Conservation (phyloP, 2,888 invertebrate species). For the Taenaris catops region DNA sequence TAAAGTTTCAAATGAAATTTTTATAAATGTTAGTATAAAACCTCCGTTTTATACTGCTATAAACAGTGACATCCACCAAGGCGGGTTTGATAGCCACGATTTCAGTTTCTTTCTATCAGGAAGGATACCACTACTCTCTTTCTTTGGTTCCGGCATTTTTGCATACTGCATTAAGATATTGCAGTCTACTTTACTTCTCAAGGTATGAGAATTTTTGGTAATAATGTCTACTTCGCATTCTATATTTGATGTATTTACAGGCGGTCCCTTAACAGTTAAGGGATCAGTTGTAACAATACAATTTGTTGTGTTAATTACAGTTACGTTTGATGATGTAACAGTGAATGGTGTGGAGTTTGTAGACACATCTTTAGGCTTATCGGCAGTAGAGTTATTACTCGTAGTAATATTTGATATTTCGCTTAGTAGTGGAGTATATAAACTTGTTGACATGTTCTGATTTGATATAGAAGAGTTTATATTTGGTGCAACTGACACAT, state of each 20-base stretch:
- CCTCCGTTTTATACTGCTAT: conserved; percentile 52
- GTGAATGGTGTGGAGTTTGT: conserved; percentile 4
- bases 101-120: conserved; percentile 51
- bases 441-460: background rate
- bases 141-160: conserved; percentile 48
- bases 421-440: background rate
- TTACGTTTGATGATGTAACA: conserved; percentile 10
- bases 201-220: conserved; percentile 35
- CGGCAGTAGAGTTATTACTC: background rate
- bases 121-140: conserved; percentile 34
- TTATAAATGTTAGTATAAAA: no score
- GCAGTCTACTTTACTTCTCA: conserved; percentile 50
- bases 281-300: conserved; percentile 46
- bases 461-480: conserved; percentile 1
- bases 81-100: conserved; percentile 55
- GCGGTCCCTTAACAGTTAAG: conserved; percentile 43
- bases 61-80: conserved; percentile 67
- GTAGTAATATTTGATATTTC: no score
- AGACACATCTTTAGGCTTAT: no score
- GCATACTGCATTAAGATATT: conserved; percentile 46
- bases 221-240: conserved; percentile 55
- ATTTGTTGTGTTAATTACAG: conserved; percentile 31
- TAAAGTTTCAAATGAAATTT: no score
- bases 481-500: background rate
- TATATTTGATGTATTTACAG: conserved; percentile 39